phyloP scores from a whole-genome alignment of 2,888 invertebrate genomes.

The Vesta saturnalis region DNA sequence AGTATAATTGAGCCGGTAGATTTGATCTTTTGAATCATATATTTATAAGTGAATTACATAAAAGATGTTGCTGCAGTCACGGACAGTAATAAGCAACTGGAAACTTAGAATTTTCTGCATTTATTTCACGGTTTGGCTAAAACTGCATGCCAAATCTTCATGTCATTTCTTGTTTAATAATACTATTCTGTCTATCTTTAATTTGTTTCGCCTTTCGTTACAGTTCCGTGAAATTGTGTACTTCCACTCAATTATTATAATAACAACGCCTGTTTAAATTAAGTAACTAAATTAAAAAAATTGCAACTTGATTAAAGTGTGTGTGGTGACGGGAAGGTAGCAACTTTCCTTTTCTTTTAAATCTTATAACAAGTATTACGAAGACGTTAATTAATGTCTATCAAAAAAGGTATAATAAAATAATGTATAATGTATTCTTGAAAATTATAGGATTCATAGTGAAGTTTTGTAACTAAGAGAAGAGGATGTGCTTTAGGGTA shows the following conservation, averaged over 20 bases:
- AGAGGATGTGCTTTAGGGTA: no score
- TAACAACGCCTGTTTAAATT: conserved; percentile 16
- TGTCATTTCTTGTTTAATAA: conserved; percentile 11
- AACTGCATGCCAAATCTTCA: conserved; percentile 16
- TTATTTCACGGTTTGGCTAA: conserved; percentile 15
- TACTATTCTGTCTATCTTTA: conserved; percentile 13
- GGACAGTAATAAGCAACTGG: conserved; percentile 9
- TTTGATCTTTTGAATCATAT: conserved; percentile 13
- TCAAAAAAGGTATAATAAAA: no score
- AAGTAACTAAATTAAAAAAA: conserved; percentile 11
- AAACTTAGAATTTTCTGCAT: conserved; percentile 13
- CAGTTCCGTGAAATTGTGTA: conserved; percentile 23
- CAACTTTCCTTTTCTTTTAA: conserved; percentile 17
- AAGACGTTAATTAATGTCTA: background rate
- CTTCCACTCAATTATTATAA: conserved; percentile 22
- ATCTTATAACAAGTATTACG: background rate
- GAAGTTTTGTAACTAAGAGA: no score
- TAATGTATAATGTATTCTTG: no score
- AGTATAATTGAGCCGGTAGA: conserved; percentile 8
- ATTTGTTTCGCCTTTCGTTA: conserved; percentile 25
- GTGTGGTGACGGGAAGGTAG: no score
- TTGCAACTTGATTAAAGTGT: conserved; percentile 14
- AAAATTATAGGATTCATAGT: no score
- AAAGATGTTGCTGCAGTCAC: background rate
- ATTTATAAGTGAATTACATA: conserved; percentile 9